Conservation (phyloP, 2,888 invertebrate genomes). For the Cheilosia variabilis region DNA sequence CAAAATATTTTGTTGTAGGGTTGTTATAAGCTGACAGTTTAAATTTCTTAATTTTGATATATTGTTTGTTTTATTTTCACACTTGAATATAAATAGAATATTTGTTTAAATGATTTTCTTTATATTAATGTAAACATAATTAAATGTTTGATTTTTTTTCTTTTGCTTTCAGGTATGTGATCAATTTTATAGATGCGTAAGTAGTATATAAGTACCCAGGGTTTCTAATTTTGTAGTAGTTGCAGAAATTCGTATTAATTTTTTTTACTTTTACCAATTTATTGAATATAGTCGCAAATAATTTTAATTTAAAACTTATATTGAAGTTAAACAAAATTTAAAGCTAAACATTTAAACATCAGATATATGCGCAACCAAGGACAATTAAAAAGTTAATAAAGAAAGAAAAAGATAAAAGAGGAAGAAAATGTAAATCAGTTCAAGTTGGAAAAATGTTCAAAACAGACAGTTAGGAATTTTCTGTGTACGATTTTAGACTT, state of each 20-base stretch:
- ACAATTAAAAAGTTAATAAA: too few relatives aligned
- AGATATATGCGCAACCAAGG: too few relatives aligned
- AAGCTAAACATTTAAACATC: too few relatives aligned
- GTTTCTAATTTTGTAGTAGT: neutral
- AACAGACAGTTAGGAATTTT: too few relatives aligned
- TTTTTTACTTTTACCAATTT: too few relatives aligned
- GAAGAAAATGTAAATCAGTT: too few relatives aligned
- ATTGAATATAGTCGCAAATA: too few relatives aligned
- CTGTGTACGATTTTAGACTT: too few relatives aligned
- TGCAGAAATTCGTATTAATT: neutral
- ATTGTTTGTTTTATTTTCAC: neutral
- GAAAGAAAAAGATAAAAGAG: too few relatives aligned
- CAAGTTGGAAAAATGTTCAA: too few relatives aligned
- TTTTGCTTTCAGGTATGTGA: slow-evolving; percentile 56
- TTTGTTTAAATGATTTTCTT: neutral
- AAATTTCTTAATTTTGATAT: slow-evolving; percentile 5
- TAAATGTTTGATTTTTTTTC: neutral
- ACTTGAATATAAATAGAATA: neutral
- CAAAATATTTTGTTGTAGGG: neutral
- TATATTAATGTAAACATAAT: neutral
- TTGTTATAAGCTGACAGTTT: neutral
- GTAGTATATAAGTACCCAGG: slow-evolving; percentile 7
- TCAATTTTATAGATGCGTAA: slow-evolving; percentile 49
- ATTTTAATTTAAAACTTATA: too few relatives aligned
- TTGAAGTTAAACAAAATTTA: too few relatives aligned